A percentile compares a stretch with the other conserved stretches of the same genome.
phyloP scores from a whole-genome alignment of 2,113 vertebrate genomes.

The Cairina moschata region DNA sequence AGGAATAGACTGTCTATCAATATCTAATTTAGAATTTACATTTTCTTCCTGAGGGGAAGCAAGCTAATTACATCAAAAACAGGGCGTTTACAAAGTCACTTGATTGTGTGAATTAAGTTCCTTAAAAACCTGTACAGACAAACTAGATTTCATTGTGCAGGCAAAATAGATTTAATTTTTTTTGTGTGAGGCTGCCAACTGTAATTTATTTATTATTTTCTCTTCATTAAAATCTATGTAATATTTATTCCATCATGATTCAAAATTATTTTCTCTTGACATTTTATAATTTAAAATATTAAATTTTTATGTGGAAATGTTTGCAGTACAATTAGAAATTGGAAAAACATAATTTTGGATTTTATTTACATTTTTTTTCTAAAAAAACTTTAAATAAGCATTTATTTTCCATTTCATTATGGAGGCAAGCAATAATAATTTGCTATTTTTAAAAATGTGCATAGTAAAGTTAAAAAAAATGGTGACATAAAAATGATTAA shows the following conservation, averaged over 20 bases:
- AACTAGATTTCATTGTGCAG: not conserved
- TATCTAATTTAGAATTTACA: not conserved
- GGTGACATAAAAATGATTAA: not conserved
- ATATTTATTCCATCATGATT: not conserved
- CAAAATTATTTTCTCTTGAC: not conserved
- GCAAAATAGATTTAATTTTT: not conserved
- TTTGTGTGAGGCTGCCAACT: not conserved
- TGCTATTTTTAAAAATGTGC: not conserved
- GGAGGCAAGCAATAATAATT: not conserved
- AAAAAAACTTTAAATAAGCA: not conserved
- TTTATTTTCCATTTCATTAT: not conserved
- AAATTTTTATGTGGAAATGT: not conserved
- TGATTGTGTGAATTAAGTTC: not conserved
- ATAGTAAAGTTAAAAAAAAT: not conserved
- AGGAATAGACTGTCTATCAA: not conserved
- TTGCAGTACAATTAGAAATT: not conserved
- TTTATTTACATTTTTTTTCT: not conserved
- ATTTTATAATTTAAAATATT: not conserved
- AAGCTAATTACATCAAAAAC: not conserved
- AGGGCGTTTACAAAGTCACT: not conserved
- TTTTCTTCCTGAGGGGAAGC: not conserved
- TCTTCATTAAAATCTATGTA: not conserved
- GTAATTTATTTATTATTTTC: not conserved
- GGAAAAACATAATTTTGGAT: fast-evolving
- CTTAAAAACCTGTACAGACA: not conserved